phyloP scores from a whole-genome alignment of 2,113 vertebrate species.

The Parotia lawesii region DNA sequence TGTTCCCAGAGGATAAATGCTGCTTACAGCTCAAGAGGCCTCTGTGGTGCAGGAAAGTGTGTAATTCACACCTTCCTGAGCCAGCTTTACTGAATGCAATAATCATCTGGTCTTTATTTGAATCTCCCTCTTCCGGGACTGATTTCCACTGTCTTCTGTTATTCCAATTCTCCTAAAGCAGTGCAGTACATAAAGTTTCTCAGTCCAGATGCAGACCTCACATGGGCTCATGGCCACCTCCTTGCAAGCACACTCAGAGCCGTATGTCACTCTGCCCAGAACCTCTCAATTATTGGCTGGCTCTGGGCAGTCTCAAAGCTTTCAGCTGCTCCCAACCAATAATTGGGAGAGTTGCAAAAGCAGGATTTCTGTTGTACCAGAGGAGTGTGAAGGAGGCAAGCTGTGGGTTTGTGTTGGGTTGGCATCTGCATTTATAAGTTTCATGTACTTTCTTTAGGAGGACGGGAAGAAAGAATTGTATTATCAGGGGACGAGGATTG shows the following conservation, averaged over 20 bases:
- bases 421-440: conserved; percentile 34
- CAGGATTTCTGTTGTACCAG: not conserved
- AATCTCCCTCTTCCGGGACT: conserved; percentile 46
- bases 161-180: conserved; percentile 62
- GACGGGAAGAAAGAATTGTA: conserved; percentile 1
- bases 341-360: conserved; percentile 30
- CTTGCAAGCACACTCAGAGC: conserved; percentile 7
- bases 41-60: conserved; percentile 62
- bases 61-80: conserved; percentile 66
- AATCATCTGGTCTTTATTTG: conserved; percentile 57
- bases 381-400: conserved; percentile 22
- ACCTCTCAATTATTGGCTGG: conserved; percentile 24
- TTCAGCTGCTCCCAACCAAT: conserved; percentile 32
- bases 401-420: conserved; percentile 33
- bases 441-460: conserved; percentile 42
- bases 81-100: conserved; percentile 63
- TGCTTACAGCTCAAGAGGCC: conserved; percentile 58
- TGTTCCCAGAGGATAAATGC: conserved; percentile 58
- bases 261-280: conserved; percentile 1
- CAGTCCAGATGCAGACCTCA: conserved; percentile 47
- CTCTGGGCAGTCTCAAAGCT: conserved; percentile 16
- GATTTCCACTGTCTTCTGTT: conserved; percentile 55
- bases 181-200: conserved; percentile 52
- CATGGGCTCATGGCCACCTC: conserved; percentile 32
- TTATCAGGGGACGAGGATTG: conserved; percentile 43